These are phyloP conservation scores for Acleris holmiana DNA, from an alignment of 2,888 invertebrate genomes.

Conservation along the genomic window DNA sequence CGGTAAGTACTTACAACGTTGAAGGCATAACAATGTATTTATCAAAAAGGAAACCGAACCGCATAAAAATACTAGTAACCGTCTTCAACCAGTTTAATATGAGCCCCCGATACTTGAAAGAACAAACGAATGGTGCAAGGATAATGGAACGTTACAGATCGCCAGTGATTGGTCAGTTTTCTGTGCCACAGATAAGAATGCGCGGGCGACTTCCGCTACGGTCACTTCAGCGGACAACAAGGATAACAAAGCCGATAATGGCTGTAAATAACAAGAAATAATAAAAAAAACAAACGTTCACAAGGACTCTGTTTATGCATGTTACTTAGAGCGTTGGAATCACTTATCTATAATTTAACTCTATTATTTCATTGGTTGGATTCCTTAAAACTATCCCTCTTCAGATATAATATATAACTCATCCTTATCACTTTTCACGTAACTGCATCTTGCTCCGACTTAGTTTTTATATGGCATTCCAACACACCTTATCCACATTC, in stretches of 20 bases:
- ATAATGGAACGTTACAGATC: slow-evolving; percentile 54
- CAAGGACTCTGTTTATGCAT: neutral
- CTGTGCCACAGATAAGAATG: slow-evolving; percentile 65
- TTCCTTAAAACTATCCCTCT: too few relatives aligned
- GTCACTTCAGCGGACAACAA: slow-evolving; percentile 52
- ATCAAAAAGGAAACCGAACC: slow-evolving; percentile 38
- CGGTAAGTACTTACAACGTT: neutral
- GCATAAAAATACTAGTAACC: slow-evolving; percentile 41
- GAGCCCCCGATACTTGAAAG: slow-evolving; percentile 53
- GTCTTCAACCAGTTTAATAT: slow-evolving; percentile 50
- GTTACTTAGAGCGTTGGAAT: too few relatives aligned
- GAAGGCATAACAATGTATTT: slow-evolving; percentile 16
- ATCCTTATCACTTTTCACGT: too few relatives aligned
- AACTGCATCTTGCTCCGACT: neutral
- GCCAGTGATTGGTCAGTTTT: slow-evolving; percentile 60
- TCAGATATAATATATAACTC: neutral
- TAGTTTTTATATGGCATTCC: neutral
- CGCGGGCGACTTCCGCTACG: slow-evolving; percentile 60
- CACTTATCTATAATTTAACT: too few relatives aligned
- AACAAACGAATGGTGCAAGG: slow-evolving; percentile 55
- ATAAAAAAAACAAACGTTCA: slow-evolving; percentile 14
- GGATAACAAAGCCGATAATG: slow-evolving; percentile 53
- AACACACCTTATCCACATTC: slow-evolving; percentile 19
- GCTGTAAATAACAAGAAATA: slow-evolving; percentile 49
- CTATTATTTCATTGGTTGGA: too few relatives aligned